Evolutionary conservation across 2,113 vertebrate genomes (phyloP).

Genomic region (Mormoops blainvillei): DNA sequence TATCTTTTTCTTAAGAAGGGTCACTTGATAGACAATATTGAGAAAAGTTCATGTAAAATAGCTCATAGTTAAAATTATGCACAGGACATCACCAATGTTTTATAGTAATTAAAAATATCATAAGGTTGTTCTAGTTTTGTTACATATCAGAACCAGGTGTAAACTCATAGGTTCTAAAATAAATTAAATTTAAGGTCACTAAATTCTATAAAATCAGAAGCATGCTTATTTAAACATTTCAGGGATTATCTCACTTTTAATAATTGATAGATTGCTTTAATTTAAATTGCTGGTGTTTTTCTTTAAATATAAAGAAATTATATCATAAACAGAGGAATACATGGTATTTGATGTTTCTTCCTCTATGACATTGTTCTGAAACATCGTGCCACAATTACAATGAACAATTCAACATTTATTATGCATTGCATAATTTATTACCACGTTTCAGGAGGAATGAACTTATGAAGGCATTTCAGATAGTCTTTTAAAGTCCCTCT

Average conservation of each 20-base stretch:
- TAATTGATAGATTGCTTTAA: neutral
- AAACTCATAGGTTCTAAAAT: neutral
- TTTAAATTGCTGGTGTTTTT: neutral
- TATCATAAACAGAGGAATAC: neutral
- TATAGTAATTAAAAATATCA: neutral
- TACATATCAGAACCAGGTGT: neutral
- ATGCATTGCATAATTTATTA: conserved; percentile 44
- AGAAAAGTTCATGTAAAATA: neutral
- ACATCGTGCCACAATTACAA: conserved; percentile 25
- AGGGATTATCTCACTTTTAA: neutral
- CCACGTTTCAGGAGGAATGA: conserved; percentile 22
- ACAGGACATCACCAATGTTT: neutral
- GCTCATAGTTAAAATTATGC: neutral
- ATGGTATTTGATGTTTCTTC: neutral
- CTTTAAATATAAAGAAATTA: neutral
- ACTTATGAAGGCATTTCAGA: conserved; percentile 8
- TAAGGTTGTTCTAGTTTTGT: neutral
- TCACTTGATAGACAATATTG: neutral
- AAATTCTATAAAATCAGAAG: neutral
- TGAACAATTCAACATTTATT: conserved; percentile 12
- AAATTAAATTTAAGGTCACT: neutral
- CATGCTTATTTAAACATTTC: neutral
- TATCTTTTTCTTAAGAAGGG: neutral
- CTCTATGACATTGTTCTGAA: conserved; percentile 31
- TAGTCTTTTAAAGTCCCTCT: neutral